Base-by-base conservation (phyloP, 2,888 invertebrate genomes). In the Homarus gammarus region DNA sequence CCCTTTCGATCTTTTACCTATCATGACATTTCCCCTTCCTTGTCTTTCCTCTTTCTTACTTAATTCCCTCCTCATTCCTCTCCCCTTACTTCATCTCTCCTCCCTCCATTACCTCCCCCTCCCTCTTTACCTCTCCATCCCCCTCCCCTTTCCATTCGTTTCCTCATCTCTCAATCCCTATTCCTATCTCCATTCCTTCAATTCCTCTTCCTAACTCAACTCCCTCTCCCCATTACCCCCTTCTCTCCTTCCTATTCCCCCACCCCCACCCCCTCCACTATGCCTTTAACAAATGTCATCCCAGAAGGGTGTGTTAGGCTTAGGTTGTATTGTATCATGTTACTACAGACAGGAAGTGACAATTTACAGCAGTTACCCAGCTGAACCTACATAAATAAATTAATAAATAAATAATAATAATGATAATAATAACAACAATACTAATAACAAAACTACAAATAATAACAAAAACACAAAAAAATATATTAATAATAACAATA, bases 91-190 rank as follows among this genome's bases (percentile, higher is more conserved):
- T 18, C 18, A 18, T 18, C 56, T 18, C 18, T 18, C 18, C 18
- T 18, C 56, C 56, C 15, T 18, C 18, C 56, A 2, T 18, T 18
- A 8, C 18, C 56, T 18, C 56, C 33, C 2, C 70, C 31, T 31
- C 3, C 27, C 36, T 0, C 33, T 31, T 18, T 6, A 2, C 1
- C 31, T 2, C 2, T 2, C 31, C 27, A 1, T 33, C 22, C 72
- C 33, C 31, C 6, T 22, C 3, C 44, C 22, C 31, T 33, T 33
- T 56, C 27, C 51, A 27, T 56, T 56, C 51, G 31, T 56, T 56
- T 56, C 78, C 15, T 33, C 51, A 33, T 3, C 78, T 78, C 78
- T 78, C 77, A 77, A 49, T 44, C 78, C 51, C 78, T 51, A 51
- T 51, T n/a, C 18, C 51, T 78, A 31, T 31, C 31, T 49, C 31